phyloP scores from a whole-genome alignment of 2,113 vertebrate genomes.

The Rhinolophus sinicus region DNA sequence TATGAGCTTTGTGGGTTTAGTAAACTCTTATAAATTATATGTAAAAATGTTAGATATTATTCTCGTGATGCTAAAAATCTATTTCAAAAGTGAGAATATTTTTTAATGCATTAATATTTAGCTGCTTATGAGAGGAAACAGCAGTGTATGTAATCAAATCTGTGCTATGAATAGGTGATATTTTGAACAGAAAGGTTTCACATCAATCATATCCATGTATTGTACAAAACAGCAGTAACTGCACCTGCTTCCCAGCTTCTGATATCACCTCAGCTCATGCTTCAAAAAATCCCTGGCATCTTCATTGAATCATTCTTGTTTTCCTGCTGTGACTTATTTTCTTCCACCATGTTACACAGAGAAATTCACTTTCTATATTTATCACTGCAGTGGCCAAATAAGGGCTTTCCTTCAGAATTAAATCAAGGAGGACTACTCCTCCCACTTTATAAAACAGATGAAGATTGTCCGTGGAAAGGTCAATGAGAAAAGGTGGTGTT shows the following conservation, averaged over 20 bases:
- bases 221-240: not conserved
- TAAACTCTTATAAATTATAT: not conserved
- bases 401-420: not conserved
- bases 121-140: not conserved
- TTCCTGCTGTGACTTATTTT: not conserved
- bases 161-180: not conserved
- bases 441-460: not conserved
- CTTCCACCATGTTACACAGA: not conserved
- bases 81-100: not conserved
- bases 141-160: not conserved
- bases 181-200: constrained; percentile 17
- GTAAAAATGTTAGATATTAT: not conserved
- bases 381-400: not conserved
- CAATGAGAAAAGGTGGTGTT: not conserved
- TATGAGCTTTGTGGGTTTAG: not conserved
- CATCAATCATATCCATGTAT: rapidly evolving
- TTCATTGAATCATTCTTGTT: not conserved
- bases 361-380: not conserved
- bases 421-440: not conserved
- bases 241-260: not conserved
- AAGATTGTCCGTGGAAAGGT: not conserved
- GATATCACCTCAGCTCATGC: not conserved
- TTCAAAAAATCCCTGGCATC: not conserved
- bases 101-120: not conserved
- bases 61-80: not conserved